phyloP scores from a whole-genome alignment of 1,140 invertebrate species.

The Aphelinus atriplicis region DNA sequence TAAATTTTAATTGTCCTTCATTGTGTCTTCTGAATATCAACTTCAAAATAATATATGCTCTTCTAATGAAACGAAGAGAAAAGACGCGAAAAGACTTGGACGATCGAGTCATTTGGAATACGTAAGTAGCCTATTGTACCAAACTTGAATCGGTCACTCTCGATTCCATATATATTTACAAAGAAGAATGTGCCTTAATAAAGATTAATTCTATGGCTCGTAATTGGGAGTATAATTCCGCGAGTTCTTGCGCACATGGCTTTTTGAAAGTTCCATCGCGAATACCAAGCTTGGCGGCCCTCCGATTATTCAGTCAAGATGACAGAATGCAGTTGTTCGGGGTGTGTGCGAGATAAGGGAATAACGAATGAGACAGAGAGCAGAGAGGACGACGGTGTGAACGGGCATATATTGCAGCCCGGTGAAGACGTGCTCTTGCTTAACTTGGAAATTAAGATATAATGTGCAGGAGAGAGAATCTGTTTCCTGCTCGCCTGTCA shows the following conservation, averaged over 20 bases:
- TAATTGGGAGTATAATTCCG: constrained; percentile 35
- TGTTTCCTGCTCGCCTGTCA: neutral
- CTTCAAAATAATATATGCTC: too few species aligned
- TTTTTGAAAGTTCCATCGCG: too few species aligned
- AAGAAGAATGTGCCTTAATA: constrained; percentile 21
- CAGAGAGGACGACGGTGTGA: neutral
- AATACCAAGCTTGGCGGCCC: neutral
- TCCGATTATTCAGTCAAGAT: constrained; percentile 22
- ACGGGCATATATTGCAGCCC: neutral
- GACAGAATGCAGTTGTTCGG: constrained; percentile 30
- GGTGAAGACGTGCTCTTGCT: neutral
- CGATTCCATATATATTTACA: neutral
- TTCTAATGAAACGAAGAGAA: neutral
- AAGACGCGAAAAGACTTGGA: neutral
- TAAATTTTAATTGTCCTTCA: too few species aligned
- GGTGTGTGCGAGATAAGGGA: constrained; percentile 15
- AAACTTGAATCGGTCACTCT: too few species aligned
- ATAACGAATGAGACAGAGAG: constrained; percentile 26
- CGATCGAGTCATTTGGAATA: constrained; percentile 26
- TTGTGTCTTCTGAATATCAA: too few species aligned
- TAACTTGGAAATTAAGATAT: constrained; percentile 9
- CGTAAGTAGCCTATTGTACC: neutral
- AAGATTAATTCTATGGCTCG: constrained; percentile 23
- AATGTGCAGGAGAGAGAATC: neutral
- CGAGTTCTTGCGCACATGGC: neutral